phyloP scores from a whole-genome alignment of 2,888 invertebrate species.

The Catotricha subobsoleta region DNA sequence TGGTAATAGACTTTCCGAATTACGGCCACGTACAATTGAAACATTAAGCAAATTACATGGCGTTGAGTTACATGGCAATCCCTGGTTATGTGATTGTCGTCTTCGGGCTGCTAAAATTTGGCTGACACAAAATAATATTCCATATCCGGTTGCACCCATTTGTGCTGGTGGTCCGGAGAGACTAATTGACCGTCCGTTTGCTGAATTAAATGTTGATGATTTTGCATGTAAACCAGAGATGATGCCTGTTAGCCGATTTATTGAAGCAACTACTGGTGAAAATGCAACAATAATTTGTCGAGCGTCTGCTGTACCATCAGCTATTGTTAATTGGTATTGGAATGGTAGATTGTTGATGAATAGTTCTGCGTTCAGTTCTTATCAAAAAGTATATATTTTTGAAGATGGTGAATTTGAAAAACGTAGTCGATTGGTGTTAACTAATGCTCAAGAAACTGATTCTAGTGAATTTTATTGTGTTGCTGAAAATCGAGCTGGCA shows the following conservation, averaged over 20 bases:
- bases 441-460: constrained; percentile 67
- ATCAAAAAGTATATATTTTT: constrained; percentile 55
- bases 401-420: constrained; percentile 63
- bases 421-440: constrained; percentile 55
- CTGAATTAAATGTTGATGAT: constrained; percentile 59
- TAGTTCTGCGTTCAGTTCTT: constrained; percentile 58
- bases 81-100: constrained; percentile 78
- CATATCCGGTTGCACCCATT: constrained; percentile 56
- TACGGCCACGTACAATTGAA: constrained; percentile 54
- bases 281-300: constrained; percentile 72
- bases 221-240: constrained; percentile 76
- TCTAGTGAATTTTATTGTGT: constrained; percentile 75
- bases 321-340: constrained; percentile 74
- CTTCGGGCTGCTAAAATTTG: constrained; percentile 64
- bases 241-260: constrained; percentile 52
- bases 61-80: constrained; percentile 70
- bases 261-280: constrained; percentile 62
- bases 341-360: constrained; percentile 61
- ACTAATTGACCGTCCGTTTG: constrained; percentile 51
- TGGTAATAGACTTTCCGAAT: constrained; percentile 57
- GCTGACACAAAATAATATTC: constrained; percentile 58
- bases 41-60: constrained; percentile 55
- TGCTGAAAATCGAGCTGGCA: constrained; percentile 77
- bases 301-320: constrained; percentile 63
- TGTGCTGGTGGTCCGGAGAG: constrained; percentile 56